Evolutionary conservation across 2,888 invertebrate species (phyloP), one percentile per base, ranked within the genome.

Genomic region (Eristalis pertinax): DNA sequence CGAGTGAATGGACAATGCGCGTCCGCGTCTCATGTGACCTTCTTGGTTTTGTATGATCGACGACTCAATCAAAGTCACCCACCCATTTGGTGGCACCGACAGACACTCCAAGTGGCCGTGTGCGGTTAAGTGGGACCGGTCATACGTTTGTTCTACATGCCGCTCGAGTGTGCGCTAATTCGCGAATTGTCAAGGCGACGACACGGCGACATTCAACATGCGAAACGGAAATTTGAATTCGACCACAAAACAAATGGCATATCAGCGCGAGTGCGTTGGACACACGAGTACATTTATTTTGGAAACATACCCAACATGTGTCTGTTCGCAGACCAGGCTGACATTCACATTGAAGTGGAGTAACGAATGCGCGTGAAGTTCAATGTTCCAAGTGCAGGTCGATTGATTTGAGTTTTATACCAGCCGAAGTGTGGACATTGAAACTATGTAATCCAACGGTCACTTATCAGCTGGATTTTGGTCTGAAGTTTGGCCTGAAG

Each of bases 1-100:
- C 26, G 26, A 76, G 76, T 76, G 76, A 84, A 84, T 63, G 78
- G 76, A 29, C 24, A 67, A 8, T 26, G 50, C 50, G n/a, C 50
- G 50, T 50, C 50, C 50, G 29, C 41, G 41, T 43, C 64, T 69
- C 26, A 70, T 68, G 43, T 73, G 80, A 68, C 76, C 80, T 80
- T 80, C 80, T 70, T 72, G 26, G 41, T 10, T 63, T 76, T 60
- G 67, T 64, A 43, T 72, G 75, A 43, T 22, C 50, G 64, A 41
- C 32, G 56, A 81, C 41, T 75, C 11, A 29, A 15, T 60, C 72
- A 69, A 58, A 58, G 26, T 70, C 69, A 64, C 56, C 63, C 70
- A 78, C 77, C 69, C 63, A 64, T 56, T 64, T 64, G 41, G 67
- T 68, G 68, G 15, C 8, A 68, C 68, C 43, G 38, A 56, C 65